phyloP scores from a whole-genome alignment of 2,797 vertebrate genomes.

The Masticophis lateralis region DNA sequence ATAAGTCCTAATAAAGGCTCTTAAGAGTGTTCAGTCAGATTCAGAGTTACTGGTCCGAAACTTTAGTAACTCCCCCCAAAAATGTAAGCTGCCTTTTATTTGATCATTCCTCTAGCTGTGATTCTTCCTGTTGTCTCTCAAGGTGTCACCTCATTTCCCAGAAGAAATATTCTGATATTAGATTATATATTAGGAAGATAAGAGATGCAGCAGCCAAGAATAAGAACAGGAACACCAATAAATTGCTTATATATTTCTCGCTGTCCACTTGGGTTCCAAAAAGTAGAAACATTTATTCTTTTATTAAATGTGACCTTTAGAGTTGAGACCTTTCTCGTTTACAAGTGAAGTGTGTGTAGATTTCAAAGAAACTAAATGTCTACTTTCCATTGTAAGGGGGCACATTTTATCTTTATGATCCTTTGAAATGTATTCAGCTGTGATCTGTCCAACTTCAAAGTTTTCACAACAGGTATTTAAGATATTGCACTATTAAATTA shows the following conservation, averaged over 20 bases:
- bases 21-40: too few relatives aligned
- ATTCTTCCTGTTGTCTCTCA: not conserved
- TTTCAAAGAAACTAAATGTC: not conserved
- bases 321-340: conserved; percentile 13
- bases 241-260: conserved; percentile 5
- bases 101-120: not conserved
- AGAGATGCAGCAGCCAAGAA: not conserved
- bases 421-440: not conserved
- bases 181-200: conserved; percentile 8
- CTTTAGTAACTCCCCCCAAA: too few relatives aligned
- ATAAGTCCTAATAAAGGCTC: too few relatives aligned
- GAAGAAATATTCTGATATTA: not conserved
- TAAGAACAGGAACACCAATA: not conserved
- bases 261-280: not conserved
- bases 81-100: not conserved
- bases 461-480: conserved; percentile 4
- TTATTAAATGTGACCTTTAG: conserved; percentile 25
- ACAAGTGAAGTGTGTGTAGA: not conserved
- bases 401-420: not conserved
- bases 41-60: too few relatives aligned
- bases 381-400: not conserved
- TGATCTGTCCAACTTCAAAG: not conserved
- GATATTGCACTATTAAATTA: not conserved
- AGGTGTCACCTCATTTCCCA: not conserved
- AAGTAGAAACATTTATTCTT: conserved; percentile 21